These are phyloP conservation scores for Phaonia tiefii DNA, from an alignment of 2,888 invertebrate species.

Conservation along the genomic window DNA sequence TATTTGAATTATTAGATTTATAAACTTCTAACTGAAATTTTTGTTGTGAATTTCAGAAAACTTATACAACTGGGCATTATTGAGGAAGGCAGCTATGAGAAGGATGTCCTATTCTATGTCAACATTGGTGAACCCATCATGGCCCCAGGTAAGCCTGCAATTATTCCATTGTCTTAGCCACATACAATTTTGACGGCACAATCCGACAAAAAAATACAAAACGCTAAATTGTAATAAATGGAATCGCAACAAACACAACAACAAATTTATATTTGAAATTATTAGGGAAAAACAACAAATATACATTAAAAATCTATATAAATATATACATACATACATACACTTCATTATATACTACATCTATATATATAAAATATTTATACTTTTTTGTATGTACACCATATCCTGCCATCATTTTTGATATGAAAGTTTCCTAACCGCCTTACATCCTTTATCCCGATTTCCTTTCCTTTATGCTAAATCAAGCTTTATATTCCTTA, in stretches of 20 bases:
- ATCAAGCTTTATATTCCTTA: background rate
- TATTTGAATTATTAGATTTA: no score
- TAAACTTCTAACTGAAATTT: no score
- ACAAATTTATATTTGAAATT: background rate
- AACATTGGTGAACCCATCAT: constrained; percentile 94
- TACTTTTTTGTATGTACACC: no score
- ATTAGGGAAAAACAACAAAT: background rate
- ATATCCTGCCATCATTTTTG: no score
- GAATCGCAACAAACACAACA: constrained; percentile 15
- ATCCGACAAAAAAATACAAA: background rate
- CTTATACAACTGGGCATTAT: constrained; percentile 91
- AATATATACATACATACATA: background rate
- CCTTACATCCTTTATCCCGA: background rate
- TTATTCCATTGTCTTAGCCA: constrained; percentile 49
- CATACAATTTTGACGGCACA: constrained; percentile 11
- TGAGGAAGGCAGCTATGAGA: constrained; percentile 99
- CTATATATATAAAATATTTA: background rate
- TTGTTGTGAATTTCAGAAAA: constrained; percentile 96
- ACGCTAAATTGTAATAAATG: background rate
- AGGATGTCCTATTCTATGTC: constrained; percentile 95
- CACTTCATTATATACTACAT: background rate
- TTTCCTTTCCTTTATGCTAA: background rate
- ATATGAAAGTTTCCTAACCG: no score
- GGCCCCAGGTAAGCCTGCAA: constrained; percentile 87
- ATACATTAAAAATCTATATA: constrained; percentile 12